Conservation (phyloP, 2,113 vertebrate species). For the Scomber japonicus region DNA sequence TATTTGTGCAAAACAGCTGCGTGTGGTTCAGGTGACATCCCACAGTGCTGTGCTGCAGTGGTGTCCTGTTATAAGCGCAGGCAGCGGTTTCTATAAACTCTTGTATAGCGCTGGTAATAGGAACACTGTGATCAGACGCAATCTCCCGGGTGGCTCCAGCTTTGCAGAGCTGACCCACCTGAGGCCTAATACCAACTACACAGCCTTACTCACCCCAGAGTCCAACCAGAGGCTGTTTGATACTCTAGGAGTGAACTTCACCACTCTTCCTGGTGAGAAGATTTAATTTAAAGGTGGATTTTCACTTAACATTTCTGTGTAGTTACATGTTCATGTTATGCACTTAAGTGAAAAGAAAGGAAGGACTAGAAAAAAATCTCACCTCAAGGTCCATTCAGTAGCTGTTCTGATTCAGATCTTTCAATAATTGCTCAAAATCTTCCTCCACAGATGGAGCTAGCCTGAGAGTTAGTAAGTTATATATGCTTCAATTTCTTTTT, state of each 20-base stretch:
- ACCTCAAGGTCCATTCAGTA: too few relatives aligned
- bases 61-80: conserved; percentile 82
- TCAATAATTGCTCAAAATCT: background rate
- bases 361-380: background rate
- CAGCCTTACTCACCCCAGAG: conserved; percentile 84
- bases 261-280: conserved; percentile 85
- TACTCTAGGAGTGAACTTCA: conserved; percentile 84
- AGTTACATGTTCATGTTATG: too few relatives aligned
- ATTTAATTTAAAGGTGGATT: background rate
- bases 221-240: conserved; percentile 80
- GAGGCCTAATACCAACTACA: conserved; percentile 85
- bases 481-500: background rate
- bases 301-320: background rate
- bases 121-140: conserved; percentile 35
- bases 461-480: background rate
- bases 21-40: conserved; percentile 84
- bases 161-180: conserved; percentile 80
- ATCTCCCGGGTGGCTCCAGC: conserved; percentile 79
- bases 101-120: conserved; percentile 55
- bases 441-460: background rate
- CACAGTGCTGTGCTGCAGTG: conserved; percentile 87
- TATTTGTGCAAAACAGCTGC: conserved; percentile 83
- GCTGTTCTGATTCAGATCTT: background rate
- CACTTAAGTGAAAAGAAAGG: too few relatives aligned
- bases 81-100: conserved; percentile 83